These are phyloP conservation scores for Trichonephila clavipes DNA, from an alignment of 1,140 invertebrate genomes.

Conservation along the genomic window DNA sequence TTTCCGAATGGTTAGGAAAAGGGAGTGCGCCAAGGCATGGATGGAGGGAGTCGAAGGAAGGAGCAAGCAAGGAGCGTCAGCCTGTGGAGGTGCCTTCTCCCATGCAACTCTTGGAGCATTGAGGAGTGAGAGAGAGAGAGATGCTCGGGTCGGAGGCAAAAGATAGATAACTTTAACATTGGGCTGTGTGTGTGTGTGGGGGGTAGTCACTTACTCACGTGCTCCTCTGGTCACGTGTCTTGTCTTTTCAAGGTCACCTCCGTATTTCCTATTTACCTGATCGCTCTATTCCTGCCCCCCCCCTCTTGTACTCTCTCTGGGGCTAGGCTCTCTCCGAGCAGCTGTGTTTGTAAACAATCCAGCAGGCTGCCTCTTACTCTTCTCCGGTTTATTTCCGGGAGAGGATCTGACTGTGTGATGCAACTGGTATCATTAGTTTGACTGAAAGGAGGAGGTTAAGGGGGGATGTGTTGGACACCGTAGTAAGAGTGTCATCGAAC, in stretches of 20 bases:
- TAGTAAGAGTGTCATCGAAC: background rate
- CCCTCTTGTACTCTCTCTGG: background rate
- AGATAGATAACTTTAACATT: slow-evolving; percentile 72
- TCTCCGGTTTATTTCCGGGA: slow-evolving; percentile 28
- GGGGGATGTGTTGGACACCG: background rate
- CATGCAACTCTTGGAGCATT: slow-evolving; percentile 21
- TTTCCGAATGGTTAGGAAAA: slow-evolving; percentile 31
- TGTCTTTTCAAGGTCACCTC: slow-evolving; percentile 66
- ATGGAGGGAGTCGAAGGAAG: slow-evolving; percentile 27
- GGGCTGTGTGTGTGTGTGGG: background rate
- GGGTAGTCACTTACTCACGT: slow-evolving; percentile 38
- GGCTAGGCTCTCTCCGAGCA: background rate
- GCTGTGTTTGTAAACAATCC: slow-evolving; percentile 75
- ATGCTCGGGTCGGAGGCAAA: slow-evolving; percentile 38
- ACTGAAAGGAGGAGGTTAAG: background rate
- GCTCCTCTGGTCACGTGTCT: slow-evolving; percentile 70
- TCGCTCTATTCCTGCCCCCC: slow-evolving; percentile 39
- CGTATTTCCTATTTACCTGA: slow-evolving; percentile 57
- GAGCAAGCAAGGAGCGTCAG: slow-evolving; percentile 19
- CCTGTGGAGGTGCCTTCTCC: slow-evolving; percentile 33
- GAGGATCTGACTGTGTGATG: background rate
- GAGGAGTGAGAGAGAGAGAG: slow-evolving; percentile 18
- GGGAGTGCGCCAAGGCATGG: slow-evolving; percentile 34
- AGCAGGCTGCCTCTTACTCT: background rate
- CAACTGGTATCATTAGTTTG: slow-evolving; percentile 41